Evolutionary conservation across 2,113 vertebrate species (phyloP).

Genomic region (Poeciliopsis occidentalis): DNA sequence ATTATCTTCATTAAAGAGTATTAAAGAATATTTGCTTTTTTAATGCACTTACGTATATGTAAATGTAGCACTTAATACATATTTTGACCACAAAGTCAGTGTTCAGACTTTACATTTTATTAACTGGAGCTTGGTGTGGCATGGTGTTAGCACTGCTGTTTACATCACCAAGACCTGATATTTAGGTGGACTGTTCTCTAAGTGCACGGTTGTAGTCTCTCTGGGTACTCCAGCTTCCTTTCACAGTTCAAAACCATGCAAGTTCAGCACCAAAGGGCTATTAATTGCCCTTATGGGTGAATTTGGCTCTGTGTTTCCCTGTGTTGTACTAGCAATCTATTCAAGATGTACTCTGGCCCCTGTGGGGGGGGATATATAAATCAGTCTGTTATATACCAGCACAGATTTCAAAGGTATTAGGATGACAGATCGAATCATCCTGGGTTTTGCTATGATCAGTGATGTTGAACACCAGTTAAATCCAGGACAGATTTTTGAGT

Average conservation of each 20-base stretch:
- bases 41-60: not conserved
- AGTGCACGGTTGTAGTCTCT: not conserved
- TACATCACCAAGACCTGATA: not conserved
- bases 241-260: not conserved
- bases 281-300: not conserved
- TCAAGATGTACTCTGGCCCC: not conserved
- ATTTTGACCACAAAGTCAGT: not conserved
- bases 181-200: not conserved
- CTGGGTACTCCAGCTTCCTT: not conserved
- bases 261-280: not conserved
- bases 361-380: not conserved
- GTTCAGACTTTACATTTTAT: not conserved
- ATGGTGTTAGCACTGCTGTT: not conserved
- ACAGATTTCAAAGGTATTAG: not conserved
- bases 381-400: not conserved
- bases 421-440: not conserved
- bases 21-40: not conserved
- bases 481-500: constrained; percentile 29
- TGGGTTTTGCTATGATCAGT: constrained; percentile 3
- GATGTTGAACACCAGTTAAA: constrained; percentile 5
- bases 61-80: not conserved
- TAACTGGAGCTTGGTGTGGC: not conserved
- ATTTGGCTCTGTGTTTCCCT: not conserved
- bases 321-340: not conserved
- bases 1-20: too few species aligned